Evolutionary conservation across 2,113 vertebrate genomes (phyloP), one percentile per base, ranked within the genome.

Genomic region (Etheostoma spectabile): DNA sequence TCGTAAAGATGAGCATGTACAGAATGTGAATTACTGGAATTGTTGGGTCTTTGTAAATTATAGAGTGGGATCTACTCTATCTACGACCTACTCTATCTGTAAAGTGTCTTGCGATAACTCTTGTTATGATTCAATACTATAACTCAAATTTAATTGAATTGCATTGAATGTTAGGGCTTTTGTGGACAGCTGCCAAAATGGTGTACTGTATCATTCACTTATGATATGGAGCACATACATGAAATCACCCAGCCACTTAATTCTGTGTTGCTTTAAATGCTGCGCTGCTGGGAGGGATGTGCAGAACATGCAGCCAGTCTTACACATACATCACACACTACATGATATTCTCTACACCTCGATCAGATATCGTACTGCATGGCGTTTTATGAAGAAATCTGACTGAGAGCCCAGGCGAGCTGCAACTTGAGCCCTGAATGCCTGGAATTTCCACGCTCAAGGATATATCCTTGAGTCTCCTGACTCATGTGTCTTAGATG

Each of bases 361-460:
- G 78, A 90, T 93, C 89, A 91, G 91, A 93, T 93, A 91, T 91
- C 79, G 74, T 89, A 88, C 87, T 57, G 86, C 89, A 69, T 89
- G 88, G 90, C 91, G 59, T 92, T 93, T 91, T 89, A 90, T 88
- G 90, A 90, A 92, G 92, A 93, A 93, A 94, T 94, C 88, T 86
- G 84, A 91, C 93, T 93, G 93, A 88, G 91, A 86, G 87, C 74
- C 84, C 67, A 77, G 92, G 89, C 97, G 86, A 95, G 97, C 93
- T 95, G 91, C 90, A 91, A 97, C 97, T 96, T 85, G 97, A 97
- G 53, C 79, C 79, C 89, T 94, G 96, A 97, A 97, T 97, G 95
- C 92, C 92, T 97, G 95, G 96, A 97, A 98, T 98, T 96, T 95
- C 92, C 89, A 93, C 74, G 90, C 94, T 95, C 63, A 77, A 87